Evolutionary conservation across 2,888 invertebrate genomes (phyloP).

Genomic region (Galeruca laticollis): DNA sequence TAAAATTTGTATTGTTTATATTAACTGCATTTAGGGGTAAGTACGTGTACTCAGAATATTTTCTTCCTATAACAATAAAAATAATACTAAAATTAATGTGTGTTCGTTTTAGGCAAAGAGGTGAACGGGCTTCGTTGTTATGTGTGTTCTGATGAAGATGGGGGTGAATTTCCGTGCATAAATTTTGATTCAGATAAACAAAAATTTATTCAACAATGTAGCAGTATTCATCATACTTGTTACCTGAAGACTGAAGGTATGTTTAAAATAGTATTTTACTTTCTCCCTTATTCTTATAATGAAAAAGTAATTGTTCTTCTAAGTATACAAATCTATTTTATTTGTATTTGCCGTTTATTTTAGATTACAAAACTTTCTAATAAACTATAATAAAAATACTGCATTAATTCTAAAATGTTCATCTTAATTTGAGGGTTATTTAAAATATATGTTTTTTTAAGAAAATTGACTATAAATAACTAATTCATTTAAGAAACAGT

Average conservation of each 20-base stretch:
- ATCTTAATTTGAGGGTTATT: too few species aligned
- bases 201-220: slow-evolving; percentile 39
- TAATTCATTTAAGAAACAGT: too few species aligned
- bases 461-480: too few species aligned
- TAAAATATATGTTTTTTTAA: too few species aligned
- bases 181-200: slow-evolving; percentile 41
- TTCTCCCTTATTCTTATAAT: background rate
- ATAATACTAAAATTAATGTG: background rate
- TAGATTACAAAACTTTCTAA: too few species aligned
- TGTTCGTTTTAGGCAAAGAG: slow-evolving; percentile 23
- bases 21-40: slow-evolving; percentile 22
- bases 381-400: too few species aligned
- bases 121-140: slow-evolving; percentile 40
- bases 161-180: slow-evolving; percentile 31
- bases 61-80: background rate
- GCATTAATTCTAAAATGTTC: too few species aligned
- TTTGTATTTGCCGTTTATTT: too few species aligned
- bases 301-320: background rate
- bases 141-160: slow-evolving; percentile 38
- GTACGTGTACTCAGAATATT: slow-evolving; percentile 7
- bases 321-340: background rate
- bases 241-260: slow-evolving; percentile 29
- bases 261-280: slow-evolving; percentile 6
- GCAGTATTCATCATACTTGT: slow-evolving; percentile 35
- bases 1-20: slow-evolving; percentile 17